phyloP scores from a whole-genome alignment of 2,888 invertebrate genomes.

The Panzeria rudis region DNA sequence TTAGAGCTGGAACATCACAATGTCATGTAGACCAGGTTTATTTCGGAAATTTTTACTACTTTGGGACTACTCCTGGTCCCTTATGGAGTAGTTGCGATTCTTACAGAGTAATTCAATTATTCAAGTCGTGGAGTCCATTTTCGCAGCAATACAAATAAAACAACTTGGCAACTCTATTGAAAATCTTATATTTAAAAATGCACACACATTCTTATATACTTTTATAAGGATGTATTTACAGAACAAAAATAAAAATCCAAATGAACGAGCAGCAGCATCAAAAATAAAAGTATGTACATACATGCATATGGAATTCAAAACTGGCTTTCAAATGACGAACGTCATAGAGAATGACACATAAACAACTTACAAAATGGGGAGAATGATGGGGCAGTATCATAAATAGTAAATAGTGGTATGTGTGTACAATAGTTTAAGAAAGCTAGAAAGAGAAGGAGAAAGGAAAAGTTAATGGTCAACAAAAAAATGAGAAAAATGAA shows the following conservation, averaged over 20 bases:
- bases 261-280: conserved; percentile 67
- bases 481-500: conserved; percentile 3
- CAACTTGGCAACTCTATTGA: not conserved
- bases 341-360: conserved; percentile 60
- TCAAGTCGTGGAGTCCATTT: too few species aligned
- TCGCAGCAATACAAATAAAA: not conserved
- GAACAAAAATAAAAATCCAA: conserved; percentile 66
- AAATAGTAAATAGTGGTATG: conserved; percentile 20
- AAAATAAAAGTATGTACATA: conserved; percentile 64
- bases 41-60: too few species aligned
- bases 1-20: too few species aligned
- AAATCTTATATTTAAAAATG: too few species aligned
- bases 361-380: conserved; percentile 17
- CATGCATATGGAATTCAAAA: too few species aligned
- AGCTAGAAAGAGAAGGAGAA: conserved; percentile 42
- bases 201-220: conserved; percentile 18
- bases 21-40: too few species aligned
- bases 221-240: conserved; percentile 64
- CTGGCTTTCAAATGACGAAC: conserved; percentile 71
- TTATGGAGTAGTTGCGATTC: too few species aligned
- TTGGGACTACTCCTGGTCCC: too few species aligned
- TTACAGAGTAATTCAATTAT: too few species aligned
- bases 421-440: conserved; percentile 22
- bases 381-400: conserved; percentile 2
- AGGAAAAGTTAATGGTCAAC: not conserved